These are phyloP conservation scores for Macrobrachium nipponense DNA, from an alignment of 1,140 invertebrate genomes.

Conservation along the genomic window DNA sequence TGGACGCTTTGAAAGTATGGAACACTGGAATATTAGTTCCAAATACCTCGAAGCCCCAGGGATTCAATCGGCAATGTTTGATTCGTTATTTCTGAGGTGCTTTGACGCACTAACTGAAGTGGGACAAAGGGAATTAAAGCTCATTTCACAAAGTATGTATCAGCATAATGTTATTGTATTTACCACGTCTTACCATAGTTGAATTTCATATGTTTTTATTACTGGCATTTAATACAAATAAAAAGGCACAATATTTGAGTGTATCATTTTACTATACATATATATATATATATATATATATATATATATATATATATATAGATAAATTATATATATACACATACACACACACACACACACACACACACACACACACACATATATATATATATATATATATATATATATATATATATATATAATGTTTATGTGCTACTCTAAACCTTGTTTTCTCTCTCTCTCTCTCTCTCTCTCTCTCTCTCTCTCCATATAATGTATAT, in stretches of 20 bases:
- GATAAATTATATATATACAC: background rate
- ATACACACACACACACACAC: background rate
- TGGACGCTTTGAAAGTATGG: too few relatives aligned
- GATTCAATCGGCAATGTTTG: too few relatives aligned
- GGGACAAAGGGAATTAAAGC: too few relatives aligned
- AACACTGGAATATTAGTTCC: too few relatives aligned
- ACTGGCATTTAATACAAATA: background rate
- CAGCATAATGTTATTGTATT: too few relatives aligned
- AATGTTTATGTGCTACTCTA: background rate
- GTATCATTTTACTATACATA: background rate
- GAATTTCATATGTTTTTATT: too few relatives aligned
- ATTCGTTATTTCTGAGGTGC: too few relatives aligned
- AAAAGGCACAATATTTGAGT: background rate
- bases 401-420: background rate
- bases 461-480: too few relatives aligned
- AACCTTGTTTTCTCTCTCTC: background rate
- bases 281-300: constrained; percentile 6
- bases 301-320: background rate
- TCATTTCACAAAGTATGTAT: too few relatives aligned
- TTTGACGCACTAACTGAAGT: too few relatives aligned
- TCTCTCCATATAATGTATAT: background rate
- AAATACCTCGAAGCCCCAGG: too few relatives aligned
- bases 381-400: background rate
- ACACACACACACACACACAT: constrained; percentile 9
- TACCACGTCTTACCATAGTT: too few relatives aligned